phyloP scores from a whole-genome alignment of 1,140 invertebrate species.

The Polypedilum pembai region DNA sequence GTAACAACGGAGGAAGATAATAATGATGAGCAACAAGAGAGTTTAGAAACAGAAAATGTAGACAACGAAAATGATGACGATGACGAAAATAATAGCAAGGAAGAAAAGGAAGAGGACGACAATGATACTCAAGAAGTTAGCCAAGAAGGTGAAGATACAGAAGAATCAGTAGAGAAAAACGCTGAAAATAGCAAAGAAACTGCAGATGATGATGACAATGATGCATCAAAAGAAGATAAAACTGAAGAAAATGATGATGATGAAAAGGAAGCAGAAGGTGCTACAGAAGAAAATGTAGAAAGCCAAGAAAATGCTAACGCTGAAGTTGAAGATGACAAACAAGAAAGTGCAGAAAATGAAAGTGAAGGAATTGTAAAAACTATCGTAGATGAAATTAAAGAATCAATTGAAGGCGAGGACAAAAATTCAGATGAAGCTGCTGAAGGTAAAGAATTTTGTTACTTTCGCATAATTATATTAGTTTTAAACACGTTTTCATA shows the following conservation, averaged over 20 bases:
- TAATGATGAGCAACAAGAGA: conserved; percentile 8
- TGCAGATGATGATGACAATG: conserved; percentile 37
- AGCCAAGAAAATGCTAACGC: background rate
- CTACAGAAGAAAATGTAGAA: conserved; percentile 27
- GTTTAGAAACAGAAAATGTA: conserved; percentile 38
- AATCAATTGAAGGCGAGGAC: conserved; percentile 29
- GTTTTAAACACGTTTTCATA: too few species aligned
- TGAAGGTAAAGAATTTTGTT: too few species aligned
- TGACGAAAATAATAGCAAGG: conserved; percentile 39
- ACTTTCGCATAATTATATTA: too few species aligned
- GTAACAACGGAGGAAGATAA: conserved; percentile 26
- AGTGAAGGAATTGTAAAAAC: too few species aligned
- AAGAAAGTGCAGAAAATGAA: conserved; percentile 35
- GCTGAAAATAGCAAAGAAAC: conserved; percentile 41
- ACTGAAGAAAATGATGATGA: conserved; percentile 34
- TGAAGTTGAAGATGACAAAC: conserved; percentile 33
- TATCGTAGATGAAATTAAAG: conserved; percentile 31
- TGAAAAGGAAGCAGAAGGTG: conserved; percentile 34
- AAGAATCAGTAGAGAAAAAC: conserved; percentile 34
- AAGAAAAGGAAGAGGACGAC: conserved; percentile 35
- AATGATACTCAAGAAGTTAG: conserved; percentile 32
- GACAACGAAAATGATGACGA: conserved; percentile 37
- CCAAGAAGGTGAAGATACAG: conserved; percentile 33
- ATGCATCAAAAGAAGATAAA: conserved; percentile 36
- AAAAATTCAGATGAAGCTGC: conserved; percentile 31